Evolutionary conservation across 2,888 invertebrate species (phyloP).

Genomic region (Ariolimax columbianus): DNA sequence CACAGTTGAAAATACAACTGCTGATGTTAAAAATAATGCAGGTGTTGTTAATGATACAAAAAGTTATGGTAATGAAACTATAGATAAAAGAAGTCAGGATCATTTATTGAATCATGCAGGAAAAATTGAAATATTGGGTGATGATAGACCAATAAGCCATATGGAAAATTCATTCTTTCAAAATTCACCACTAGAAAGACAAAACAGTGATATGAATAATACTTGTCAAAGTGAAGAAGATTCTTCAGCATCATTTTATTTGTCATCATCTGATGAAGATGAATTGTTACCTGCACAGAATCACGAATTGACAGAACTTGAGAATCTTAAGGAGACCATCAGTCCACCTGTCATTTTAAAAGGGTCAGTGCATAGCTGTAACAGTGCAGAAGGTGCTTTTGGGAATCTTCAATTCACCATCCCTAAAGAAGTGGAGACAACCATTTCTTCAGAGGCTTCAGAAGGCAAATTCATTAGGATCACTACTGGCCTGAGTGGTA

Average conservation of each 20-base stretch:
- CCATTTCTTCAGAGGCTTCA: not conserved
- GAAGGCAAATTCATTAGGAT: not conserved
- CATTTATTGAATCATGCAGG: not conserved
- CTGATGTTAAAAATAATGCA: no score
- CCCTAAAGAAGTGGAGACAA: not conserved
- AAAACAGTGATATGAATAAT: not conserved
- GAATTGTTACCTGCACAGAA: not conserved
- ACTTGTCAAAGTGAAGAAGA: not conserved
- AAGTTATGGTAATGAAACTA: not conserved
- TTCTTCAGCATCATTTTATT: slow-evolving; percentile 8
- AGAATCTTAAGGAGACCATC: not conserved
- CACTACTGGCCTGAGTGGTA: not conserved
- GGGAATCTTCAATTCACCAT: not conserved
- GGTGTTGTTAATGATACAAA: not conserved
- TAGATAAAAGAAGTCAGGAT: not conserved
- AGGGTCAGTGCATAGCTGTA: no score
- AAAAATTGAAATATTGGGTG: not conserved
- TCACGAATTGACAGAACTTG: not conserved
- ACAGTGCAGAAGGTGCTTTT: not conserved
- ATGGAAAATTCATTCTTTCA: not conserved
- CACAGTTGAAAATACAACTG: not conserved
- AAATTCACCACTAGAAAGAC: not conserved
- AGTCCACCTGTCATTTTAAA: not conserved
- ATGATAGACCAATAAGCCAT: not conserved
- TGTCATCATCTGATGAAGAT: slow-evolving; percentile 28